Percentiles rank a stretch among this genome's conserved stretches.
Evolutionary conservation across 2,113 vertebrate genomes (phyloP).

Genomic region (Campylorhamphus procurvoides): DNA sequence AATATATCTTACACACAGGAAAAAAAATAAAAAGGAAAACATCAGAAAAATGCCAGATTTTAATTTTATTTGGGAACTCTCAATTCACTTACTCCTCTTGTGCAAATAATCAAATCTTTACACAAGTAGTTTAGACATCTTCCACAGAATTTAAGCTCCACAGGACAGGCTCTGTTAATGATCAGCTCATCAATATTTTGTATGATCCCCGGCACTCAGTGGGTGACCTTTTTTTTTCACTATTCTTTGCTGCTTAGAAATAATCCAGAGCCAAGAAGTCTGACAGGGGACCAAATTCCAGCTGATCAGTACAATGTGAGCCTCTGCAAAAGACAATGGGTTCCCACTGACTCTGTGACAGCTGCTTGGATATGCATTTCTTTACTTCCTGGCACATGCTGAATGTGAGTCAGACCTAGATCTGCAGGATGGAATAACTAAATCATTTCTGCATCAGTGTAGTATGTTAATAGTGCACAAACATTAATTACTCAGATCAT

Average conservation of each 20-base stretch:
- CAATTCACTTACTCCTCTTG: not conserved
- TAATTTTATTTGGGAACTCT: not conserved
- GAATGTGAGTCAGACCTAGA: not conserved
- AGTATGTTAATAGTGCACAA: not conserved
- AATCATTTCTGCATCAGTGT: not conserved
- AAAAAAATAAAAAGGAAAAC: not conserved
- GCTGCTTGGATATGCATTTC: not conserved
- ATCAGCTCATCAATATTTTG: not conserved
- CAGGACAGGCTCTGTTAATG: not conserved
- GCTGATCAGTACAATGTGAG: not conserved
- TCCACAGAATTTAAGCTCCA: not conserved
- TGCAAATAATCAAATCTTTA: not conserved
- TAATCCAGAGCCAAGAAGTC: not conserved
- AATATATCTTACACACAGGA: not conserved
- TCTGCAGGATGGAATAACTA: not conserved
- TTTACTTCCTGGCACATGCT: not conserved
- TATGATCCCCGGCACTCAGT: not conserved
- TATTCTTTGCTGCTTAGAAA: slow-evolving; percentile 3
- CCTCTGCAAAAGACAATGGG: not conserved
- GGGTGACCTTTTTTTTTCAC: not conserved
- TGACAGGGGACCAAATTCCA: not conserved
- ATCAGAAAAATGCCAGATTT: not conserved
- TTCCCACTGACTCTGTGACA: not conserved
- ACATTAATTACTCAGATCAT: not conserved
- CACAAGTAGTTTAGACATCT: not conserved